Conservation (phyloP, 2,113 vertebrate species). For the Rhea americana region DNA sequence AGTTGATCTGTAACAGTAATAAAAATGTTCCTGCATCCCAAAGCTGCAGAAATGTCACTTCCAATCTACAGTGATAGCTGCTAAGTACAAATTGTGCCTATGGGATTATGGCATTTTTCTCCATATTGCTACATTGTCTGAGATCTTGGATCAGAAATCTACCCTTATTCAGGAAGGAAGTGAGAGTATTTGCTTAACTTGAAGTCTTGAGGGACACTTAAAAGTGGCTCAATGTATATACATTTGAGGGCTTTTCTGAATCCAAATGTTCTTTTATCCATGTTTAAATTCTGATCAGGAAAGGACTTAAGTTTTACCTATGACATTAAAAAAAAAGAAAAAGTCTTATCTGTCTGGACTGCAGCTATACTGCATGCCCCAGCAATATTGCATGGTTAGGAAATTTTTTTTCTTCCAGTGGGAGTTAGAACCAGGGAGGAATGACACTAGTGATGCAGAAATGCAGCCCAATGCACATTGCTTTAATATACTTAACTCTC, state of each 20-base stretch:
- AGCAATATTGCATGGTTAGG: neutral
- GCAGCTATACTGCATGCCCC: neutral
- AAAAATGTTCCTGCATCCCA: slow-evolving; percentile 51
- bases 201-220: neutral
- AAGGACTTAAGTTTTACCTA: neutral
- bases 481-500: neutral
- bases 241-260: slow-evolving; percentile 2
- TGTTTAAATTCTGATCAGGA: neutral
- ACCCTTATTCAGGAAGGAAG: neutral
- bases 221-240: slow-evolving; percentile 23
- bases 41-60: slow-evolving; percentile 35
- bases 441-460: neutral
- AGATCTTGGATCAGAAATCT: slow-evolving; percentile 41
- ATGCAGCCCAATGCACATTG: neutral
- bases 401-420: neutral
- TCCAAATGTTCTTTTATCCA: neutral
- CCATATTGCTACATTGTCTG: neutral
- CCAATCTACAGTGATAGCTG: slow-evolving; percentile 45
- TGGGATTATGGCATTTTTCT: slow-evolving; percentile 36
- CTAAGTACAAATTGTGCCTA: slow-evolving; percentile 30
- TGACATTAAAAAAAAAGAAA: neutral
- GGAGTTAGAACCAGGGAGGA: neutral
- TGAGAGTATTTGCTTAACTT: slow-evolving; percentile 25
- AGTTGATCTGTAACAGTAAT: slow-evolving; percentile 54
- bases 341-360: neutral